These are phyloP conservation scores for Schrankia costaestrigalis DNA, from an alignment of 2,888 invertebrate genomes.

Conservation along the genomic window DNA sequence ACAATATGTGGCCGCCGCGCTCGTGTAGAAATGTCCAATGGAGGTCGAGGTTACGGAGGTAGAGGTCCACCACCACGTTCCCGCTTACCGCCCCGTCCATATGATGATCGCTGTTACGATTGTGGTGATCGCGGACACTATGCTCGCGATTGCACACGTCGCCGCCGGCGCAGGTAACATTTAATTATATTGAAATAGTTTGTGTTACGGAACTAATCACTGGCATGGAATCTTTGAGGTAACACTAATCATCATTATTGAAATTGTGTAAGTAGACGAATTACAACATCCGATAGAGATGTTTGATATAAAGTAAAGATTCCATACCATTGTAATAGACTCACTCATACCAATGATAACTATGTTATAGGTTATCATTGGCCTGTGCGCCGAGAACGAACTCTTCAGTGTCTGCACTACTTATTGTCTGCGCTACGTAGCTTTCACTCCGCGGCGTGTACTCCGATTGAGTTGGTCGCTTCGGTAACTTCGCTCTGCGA, in stretches of 20 bases:
- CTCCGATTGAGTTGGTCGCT: slow-evolving; percentile 72
- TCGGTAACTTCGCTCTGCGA: slow-evolving; percentile 74
- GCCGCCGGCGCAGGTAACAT: slow-evolving; percentile 81
- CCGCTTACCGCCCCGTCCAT: slow-evolving; percentile 88
- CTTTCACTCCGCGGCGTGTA: slow-evolving; percentile 76
- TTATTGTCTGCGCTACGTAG: slow-evolving; percentile 81
- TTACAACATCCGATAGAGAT: no score
- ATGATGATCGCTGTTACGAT: slow-evolving; percentile 96
- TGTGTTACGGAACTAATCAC: slow-evolving; percentile 18
- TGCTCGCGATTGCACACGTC: slow-evolving; percentile 92
- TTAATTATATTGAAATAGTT: slow-evolving; percentile 7
- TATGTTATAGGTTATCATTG: slow-evolving; percentile 82
- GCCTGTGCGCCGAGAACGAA: slow-evolving; percentile 80
- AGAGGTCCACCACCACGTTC: slow-evolving; percentile 82
- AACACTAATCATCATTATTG: slow-evolving; percentile 4
- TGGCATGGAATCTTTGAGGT: slow-evolving; percentile 56
- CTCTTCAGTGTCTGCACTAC: slow-evolving; percentile 79
- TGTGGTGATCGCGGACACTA: slow-evolving; percentile 97
- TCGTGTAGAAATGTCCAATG: slow-evolving; percentile 95
- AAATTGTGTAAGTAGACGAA: no score
- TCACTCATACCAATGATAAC: slow-evolving; percentile 79
- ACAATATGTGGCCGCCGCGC: slow-evolving; percentile 94
- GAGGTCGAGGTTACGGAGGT: slow-evolving; percentile 82
- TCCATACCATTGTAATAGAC: slow-evolving; percentile 62
- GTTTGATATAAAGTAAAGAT: slow-evolving; percentile 47